Evolutionary conservation across 1,140 invertebrate species (phyloP).

Genomic region (Chelonus insularis): DNA sequence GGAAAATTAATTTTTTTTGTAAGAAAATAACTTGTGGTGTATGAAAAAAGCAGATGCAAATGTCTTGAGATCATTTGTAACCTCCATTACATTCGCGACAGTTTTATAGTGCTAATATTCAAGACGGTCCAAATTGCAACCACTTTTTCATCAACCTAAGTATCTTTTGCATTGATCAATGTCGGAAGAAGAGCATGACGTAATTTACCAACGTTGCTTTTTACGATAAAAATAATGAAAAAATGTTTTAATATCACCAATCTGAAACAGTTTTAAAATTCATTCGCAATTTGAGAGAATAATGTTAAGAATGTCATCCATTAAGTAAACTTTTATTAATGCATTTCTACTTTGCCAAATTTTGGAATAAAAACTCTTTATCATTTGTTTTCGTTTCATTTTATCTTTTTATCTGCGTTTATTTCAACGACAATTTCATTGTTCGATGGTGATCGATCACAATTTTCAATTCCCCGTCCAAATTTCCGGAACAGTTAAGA

Average conservation of each 20-base stretch:
- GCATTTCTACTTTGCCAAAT: too few relatives aligned
- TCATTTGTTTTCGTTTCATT: background rate
- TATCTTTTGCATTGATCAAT: constrained; percentile 19
- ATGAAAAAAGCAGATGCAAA: background rate
- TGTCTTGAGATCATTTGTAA: constrained; percentile 25
- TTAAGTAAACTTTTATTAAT: too few relatives aligned
- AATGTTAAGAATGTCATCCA: background rate
- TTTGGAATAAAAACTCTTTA: background rate
- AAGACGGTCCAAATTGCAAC: constrained; percentile 24
- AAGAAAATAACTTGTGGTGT: background rate
- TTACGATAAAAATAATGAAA: too few relatives aligned
- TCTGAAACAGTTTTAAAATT: too few relatives aligned
- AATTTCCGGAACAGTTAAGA: constrained; percentile 10
- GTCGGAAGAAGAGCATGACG: background rate
- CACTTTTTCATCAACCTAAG: constrained; percentile 26
- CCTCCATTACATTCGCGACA: constrained; percentile 22
- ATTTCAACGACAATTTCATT: constrained; percentile 12
- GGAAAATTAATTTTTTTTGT: background rate
- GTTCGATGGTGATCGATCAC: constrained; percentile 9
- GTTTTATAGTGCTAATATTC: constrained; percentile 16
- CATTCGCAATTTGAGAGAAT: background rate
- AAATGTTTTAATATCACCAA: too few relatives aligned
- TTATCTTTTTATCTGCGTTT: background rate
- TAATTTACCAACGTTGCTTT: background rate
- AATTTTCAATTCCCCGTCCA: constrained; percentile 17